Conservation (phyloP, 2,888 invertebrate species). For the Drosophila anomalata region DNA sequence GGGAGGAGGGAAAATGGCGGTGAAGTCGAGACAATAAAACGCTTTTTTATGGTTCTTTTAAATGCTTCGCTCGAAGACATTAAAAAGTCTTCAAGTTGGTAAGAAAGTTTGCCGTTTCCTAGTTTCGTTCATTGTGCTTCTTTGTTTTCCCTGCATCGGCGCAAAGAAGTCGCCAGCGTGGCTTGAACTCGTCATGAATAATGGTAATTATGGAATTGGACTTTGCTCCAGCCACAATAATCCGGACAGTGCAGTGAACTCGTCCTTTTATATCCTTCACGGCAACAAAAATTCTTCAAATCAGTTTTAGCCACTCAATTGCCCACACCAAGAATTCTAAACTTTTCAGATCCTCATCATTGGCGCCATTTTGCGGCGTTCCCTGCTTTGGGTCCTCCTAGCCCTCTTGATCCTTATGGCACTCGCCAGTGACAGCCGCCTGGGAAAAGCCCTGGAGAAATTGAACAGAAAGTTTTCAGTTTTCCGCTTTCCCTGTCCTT, state of each 20-base stretch:
- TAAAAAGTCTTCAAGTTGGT: constrained; percentile 64
- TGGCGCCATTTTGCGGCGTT: constrained; percentile 43
- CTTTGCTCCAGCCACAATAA: constrained; percentile 10
- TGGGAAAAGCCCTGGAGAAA: constrained; percentile 24
- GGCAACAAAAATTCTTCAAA: constrained; percentile 24
- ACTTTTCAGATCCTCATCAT: constrained; percentile 17
- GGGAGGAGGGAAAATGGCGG: constrained; percentile 18
- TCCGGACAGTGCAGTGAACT: constrained; percentile 37
- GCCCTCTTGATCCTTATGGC: not conserved
- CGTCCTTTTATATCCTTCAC: not conserved
- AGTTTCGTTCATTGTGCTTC: constrained; percentile 34
- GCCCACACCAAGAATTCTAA: constrained; percentile 16
- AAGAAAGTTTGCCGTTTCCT: constrained; percentile 47
- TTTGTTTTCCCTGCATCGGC: constrained; percentile 30
- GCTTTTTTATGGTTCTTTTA: constrained; percentile 65
- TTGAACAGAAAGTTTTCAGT: constrained; percentile 49
- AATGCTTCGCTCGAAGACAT: constrained; percentile 64
- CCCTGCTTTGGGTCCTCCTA: not conserved
- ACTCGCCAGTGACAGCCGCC: constrained; percentile 32
- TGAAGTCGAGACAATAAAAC: constrained; percentile 59
- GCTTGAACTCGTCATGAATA: constrained; percentile 54
- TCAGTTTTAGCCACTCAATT: constrained; percentile 34
- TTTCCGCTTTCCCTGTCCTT: constrained; percentile 25
- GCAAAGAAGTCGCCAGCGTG: constrained; percentile 25
- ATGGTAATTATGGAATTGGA: constrained; percentile 54